Conservation (phyloP, 2,797 vertebrate species). For the Liasis olivaceus region DNA sequence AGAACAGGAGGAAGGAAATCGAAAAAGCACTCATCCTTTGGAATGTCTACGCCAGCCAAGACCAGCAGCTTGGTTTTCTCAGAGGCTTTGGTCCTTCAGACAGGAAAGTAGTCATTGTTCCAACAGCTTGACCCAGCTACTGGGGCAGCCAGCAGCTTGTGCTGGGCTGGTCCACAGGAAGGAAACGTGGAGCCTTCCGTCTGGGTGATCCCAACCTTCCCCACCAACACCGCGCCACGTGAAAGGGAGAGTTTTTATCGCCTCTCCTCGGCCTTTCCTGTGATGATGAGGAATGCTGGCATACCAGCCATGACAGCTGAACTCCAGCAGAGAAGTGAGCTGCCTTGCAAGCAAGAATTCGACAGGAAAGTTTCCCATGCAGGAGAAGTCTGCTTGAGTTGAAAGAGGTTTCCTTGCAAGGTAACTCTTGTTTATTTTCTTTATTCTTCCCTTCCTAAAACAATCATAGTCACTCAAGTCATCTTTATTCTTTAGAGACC, state of each 20-base stretch:
- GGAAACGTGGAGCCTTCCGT: conserved; percentile 19
- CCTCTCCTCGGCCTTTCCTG: background rate
- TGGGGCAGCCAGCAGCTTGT: conserved; percentile 33
- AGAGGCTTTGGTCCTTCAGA: background rate
- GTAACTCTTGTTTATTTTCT: background rate
- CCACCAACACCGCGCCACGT: background rate
- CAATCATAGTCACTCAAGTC: background rate
- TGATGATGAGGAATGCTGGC: background rate
- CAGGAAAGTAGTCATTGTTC: conserved; percentile 23
- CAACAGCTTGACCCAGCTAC: background rate
- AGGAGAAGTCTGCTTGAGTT: background rate
- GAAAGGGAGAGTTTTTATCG: background rate
- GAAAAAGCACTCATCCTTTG: background rate
- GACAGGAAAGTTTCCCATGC: background rate
- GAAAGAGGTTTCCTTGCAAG: background rate
- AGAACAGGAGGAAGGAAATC: background rate
- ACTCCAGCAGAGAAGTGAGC: background rate
- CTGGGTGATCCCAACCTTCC: background rate
- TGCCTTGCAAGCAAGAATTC: background rate
- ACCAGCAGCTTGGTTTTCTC: background rate
- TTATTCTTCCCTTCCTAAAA: background rate
- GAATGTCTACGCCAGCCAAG: background rate
- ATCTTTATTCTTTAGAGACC: background rate
- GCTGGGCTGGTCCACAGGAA: conserved; percentile 18
- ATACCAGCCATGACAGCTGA: background rate